Base-by-base conservation (phyloP, 2,888 invertebrate genomes). In the Orthonevra nobilis region DNA sequence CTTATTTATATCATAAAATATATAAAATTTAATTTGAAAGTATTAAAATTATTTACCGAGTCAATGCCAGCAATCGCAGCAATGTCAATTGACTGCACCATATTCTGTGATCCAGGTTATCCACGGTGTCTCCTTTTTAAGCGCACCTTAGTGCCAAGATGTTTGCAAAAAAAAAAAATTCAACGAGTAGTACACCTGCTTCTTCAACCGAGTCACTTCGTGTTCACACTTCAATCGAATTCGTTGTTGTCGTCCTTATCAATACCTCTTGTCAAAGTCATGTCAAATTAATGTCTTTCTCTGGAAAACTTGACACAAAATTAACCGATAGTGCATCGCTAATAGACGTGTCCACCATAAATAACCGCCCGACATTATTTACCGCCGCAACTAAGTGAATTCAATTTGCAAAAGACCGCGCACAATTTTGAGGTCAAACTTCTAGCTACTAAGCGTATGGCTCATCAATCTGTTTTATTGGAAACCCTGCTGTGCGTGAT, bases 71-170 rank as follows among this genome's bases (percentile, higher is more conserved):
- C 83, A 81, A 87, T 87, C 66, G 86, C 85, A 72, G 87, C 84
- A 83, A 87, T 87, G 83, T 88, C 88, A 81, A 88, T 84, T 50
- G 87, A 85, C 82, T 87, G 88, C 81, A 88, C 89, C 88, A 88
- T 88, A 81, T 63, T 81, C 50, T 72, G 36, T 72, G 66, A 58
- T 66, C 52, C 66, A 52, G 64, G 36, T 50, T 61, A 79, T 79
- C 79, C 79, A 73, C 72, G 72, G 26, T 73, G 73, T 61, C 36
- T 10, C 28, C 54, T 54, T 68, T 66, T 54, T 48, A 15, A 40
- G 12, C 17, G 19, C 64, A 50, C 58, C 64, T 50, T 14, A 12
- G 6, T n/a, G n/a, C n/a, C n/a, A n/a, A n/a, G n/a, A n/a, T 46
- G 54, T 32, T 38, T 44, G 19, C 44, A 68, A 61, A 36, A 12